Conservation (phyloP, 2,888 invertebrate species). For the Drosophila setosimentum region DNA sequence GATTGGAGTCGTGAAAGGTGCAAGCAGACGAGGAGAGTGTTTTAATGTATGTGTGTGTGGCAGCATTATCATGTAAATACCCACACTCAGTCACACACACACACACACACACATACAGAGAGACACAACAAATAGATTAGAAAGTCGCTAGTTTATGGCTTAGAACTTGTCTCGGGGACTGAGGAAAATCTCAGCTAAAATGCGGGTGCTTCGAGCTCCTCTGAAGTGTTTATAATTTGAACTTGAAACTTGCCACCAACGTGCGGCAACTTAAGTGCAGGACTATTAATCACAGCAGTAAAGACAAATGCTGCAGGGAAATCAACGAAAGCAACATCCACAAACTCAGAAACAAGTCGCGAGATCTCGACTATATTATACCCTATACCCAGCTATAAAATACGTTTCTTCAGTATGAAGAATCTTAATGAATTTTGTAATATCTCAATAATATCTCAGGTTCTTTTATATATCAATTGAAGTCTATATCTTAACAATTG, state of each 20-base stretch:
- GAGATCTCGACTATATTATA: not conserved
- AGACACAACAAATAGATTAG: slow-evolving; percentile 46
- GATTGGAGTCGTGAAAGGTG: slow-evolving; percentile 51
- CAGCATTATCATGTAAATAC: slow-evolving; percentile 56
- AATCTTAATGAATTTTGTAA: not conserved
- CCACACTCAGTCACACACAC: slow-evolving; percentile 3
- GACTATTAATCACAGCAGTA: slow-evolving; percentile 64
- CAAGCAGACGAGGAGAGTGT: slow-evolving; percentile 15
- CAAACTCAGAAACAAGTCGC: not conserved
- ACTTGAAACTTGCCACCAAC: slow-evolving; percentile 60
- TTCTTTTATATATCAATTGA: not conserved
- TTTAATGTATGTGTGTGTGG: not conserved
- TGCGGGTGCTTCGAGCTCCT: not conserved
- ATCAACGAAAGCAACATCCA: slow-evolving; percentile 52
- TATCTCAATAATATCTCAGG: not conserved
- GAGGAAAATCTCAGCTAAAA: slow-evolving; percentile 6
- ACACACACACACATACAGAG: slow-evolving; percentile 4
- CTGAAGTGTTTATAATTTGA: slow-evolving; percentile 66
- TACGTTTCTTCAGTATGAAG: not conserved
- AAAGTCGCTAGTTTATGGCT: slow-evolving; percentile 48
- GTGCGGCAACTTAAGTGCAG: slow-evolving; percentile 27
- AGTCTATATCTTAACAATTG: too few species aligned
- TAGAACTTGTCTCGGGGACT: slow-evolving; percentile 22
- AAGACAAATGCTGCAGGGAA: slow-evolving; percentile 50
- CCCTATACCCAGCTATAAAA: not conserved